Evolutionary conservation across 53 echinoderm and acorn worm species (phyloP).

Genomic region (Astropecten irregularis): DNA sequence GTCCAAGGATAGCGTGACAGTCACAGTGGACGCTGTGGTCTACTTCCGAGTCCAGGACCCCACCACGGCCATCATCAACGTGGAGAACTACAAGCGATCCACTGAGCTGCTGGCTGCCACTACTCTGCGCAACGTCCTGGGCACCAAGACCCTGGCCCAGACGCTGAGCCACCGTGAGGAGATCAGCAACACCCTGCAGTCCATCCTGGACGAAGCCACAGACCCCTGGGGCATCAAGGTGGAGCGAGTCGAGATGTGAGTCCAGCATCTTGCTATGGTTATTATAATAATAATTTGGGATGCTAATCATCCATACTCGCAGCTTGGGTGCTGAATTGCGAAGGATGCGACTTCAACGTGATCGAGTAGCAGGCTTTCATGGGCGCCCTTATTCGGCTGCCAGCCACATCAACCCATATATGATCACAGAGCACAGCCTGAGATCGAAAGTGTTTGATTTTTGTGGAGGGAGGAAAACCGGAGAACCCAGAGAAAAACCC

Average conservation of each 20-base stretch:
- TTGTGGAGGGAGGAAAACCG: too few relatives aligned
- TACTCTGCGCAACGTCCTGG: constrained; percentile 83
- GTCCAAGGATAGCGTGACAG: constrained; percentile 91
- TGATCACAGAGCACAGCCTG: too few relatives aligned
- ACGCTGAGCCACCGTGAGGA: constrained; percentile 34
- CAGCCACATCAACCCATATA: too few relatives aligned
- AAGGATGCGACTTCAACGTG: too few relatives aligned
- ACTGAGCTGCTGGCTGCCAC: constrained; percentile 81
- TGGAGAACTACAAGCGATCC: constrained; percentile 72
- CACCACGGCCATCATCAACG: constrained; percentile 76
- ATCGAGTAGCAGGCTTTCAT: too few relatives aligned
- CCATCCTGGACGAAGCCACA: constrained; percentile 73
- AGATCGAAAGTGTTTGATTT: too few relatives aligned
- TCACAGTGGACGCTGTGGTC: constrained; percentile 86
- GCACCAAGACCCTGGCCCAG: constrained; percentile 72
- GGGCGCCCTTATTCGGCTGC: too few relatives aligned
- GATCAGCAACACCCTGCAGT: constrained; percentile 37
- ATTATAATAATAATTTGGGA: too few relatives aligned
- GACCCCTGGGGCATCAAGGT: constrained; percentile 95
- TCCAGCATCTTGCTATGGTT: too few relatives aligned
- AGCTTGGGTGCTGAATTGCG: too few relatives aligned
- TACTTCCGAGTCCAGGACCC: constrained; percentile 80
- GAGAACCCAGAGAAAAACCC: too few relatives aligned
- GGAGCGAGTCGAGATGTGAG: constrained; percentile 88
- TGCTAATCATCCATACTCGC: too few relatives aligned